Base-by-base conservation (phyloP, 2,888 invertebrate species). In the Diaphora mendica region DNA sequence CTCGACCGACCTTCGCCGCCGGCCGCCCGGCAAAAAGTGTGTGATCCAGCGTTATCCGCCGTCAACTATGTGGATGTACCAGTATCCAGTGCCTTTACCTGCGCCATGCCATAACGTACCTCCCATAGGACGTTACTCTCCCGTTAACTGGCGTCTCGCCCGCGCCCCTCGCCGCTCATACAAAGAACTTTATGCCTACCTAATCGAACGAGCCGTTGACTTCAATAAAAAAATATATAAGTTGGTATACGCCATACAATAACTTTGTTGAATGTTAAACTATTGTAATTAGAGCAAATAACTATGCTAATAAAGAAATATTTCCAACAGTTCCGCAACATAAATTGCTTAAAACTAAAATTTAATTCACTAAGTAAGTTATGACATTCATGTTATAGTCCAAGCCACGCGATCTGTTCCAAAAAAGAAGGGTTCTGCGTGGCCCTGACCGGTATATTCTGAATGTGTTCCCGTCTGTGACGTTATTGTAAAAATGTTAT, bases 1-100 rank as follows among this genome's bases (percentile, higher is more conserved):
- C 91, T 90, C 92, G 91, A 89, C 88, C 94, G 93, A 93, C 94
- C 94, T 94, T 93, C 93, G 89, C 82, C 84, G 88, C 76, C 81
- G 82, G 81, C 79, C 81, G 82, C 81, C 72, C 78, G 82, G 85
- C 90, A 92, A 92, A 91, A 92, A 92, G 85, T 90, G 89, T 89
- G 90, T 88, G 89, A 89, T 87, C 86, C 86, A 84, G 84, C 87
- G 88, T 86, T 86, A 86, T 88, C 89, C 88, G 87, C 86, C 83
- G 88, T 82, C 86, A 90, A 87, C 87, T 92, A 92, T 92, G 92
- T 91, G 90, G 89, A 88, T 86, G 88, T 88, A 87, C 89, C 88
- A 88, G 90, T 86, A 79, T 81, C 83, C 77, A 81, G 84, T 85
- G 82, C 85, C 84, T 86, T 33, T 88, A 87, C 86, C 86, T 85